phyloP scores from a whole-genome alignment of 1,140 invertebrate species.

The Trichonephila clavipes region DNA sequence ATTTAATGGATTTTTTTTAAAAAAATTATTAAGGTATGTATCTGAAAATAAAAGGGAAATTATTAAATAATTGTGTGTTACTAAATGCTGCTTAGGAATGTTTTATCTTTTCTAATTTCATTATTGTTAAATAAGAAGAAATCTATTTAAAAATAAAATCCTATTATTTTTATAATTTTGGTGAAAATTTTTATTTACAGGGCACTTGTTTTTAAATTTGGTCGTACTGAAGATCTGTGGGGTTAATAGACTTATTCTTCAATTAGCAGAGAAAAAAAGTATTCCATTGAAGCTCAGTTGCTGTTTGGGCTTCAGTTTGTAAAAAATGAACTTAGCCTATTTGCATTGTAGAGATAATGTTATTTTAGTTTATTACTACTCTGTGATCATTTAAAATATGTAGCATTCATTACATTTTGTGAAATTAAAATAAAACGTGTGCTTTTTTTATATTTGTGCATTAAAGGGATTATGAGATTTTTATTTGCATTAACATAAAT shows the following conservation, averaged over 20 bases:
- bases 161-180: no score
- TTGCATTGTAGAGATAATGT: background rate
- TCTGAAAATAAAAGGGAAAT: no score
- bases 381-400: background rate
- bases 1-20: no score
- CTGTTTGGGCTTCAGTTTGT: background rate
- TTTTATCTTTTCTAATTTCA: no score
- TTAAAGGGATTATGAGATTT: no score
- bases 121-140: background rate
- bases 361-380: background rate
- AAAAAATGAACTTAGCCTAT: background rate
- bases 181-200: slow-evolving; percentile 78
- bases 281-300: background rate
- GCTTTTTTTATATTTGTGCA: no score
- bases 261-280: background rate
- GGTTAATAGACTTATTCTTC: slow-evolving; percentile 74
- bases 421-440: no score
- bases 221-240: slow-evolving; percentile 93
- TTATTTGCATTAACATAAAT: no score
- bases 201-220: slow-evolving; percentile 96
- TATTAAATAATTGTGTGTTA: no score
- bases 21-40: no score
- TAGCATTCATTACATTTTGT: no score
- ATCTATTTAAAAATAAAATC: background rate
- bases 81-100: no score